Conservation (phyloP, 2,797 vertebrate species). For the Aldrovandia affinis region DNA sequence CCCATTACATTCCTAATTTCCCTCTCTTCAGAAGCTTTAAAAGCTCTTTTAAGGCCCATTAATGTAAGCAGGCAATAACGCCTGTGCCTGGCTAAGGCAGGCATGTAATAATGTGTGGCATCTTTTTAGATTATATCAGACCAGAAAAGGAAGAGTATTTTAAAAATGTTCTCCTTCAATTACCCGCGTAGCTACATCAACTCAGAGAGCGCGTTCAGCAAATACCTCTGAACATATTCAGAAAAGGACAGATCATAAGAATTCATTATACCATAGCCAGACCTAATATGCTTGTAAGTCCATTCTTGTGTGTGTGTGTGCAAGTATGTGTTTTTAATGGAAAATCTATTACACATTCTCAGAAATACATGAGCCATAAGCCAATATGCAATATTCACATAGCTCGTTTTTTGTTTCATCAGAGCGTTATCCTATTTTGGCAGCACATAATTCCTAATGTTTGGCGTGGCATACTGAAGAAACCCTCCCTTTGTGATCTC, state of each 20-base stretch:
- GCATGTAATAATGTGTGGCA: constrained; percentile 55
- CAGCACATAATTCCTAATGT: neutral
- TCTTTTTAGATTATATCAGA: constrained; percentile 59
- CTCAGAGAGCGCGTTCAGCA: neutral
- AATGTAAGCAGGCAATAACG: constrained; percentile 46
- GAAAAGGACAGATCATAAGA: constrained; percentile 4
- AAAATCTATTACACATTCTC: neutral
- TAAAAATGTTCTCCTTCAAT: constrained; percentile 55
- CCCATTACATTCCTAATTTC: constrained; percentile 66
- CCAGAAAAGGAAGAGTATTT: constrained; percentile 44
- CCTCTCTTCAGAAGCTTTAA: constrained; percentile 67
- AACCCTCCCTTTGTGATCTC: neutral
- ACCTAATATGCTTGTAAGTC: neutral
- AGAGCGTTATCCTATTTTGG: neutral
- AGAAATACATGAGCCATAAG: neutral
- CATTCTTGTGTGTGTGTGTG: neutral
- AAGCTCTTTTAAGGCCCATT: constrained; percentile 65
- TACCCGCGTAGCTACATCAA: constrained; percentile 44
- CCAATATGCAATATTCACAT: constrained; percentile 1
- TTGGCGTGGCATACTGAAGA: neutral
- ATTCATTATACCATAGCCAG: constrained; percentile 15
- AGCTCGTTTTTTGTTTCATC: neutral
- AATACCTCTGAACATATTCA: neutral
- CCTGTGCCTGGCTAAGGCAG: constrained; percentile 53
- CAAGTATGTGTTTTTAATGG: neutral